A percentile compares a stretch with the other conserved stretches of the same genome.
phyloP scores from a whole-genome alignment of 2,888 invertebrate genomes.

The Sthenelais limicola region DNA sequence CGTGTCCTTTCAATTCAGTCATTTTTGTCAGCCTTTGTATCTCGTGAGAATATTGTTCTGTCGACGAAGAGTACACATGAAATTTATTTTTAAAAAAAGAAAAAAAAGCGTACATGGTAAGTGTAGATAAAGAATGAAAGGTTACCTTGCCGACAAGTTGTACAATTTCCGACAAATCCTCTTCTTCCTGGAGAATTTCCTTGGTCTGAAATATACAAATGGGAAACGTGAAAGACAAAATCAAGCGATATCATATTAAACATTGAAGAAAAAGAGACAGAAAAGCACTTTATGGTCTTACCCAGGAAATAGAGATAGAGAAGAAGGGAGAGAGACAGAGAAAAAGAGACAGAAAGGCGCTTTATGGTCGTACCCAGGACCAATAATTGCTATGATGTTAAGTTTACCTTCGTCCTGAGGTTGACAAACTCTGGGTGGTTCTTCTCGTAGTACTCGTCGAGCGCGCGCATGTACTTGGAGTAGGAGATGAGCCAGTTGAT shows the following conservation, averaged over 20 bases:
- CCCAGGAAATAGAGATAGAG: not conserved
- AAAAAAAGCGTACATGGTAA: no score
- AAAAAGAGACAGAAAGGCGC: not conserved
- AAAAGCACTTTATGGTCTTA: not conserved
- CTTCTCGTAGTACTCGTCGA: constrained; percentile 99
- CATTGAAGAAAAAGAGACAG: no score
- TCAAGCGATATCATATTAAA: not conserved
- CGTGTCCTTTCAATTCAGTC: no score
- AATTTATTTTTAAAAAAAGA: no score
- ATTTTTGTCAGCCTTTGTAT: no score
- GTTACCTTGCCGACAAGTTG: constrained; percentile 94
- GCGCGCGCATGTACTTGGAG: constrained; percentile 98
- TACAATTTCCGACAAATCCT: constrained; percentile 99
- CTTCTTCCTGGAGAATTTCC: constrained; percentile 98
- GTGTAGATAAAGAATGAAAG: not conserved
- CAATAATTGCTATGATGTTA: not conserved
- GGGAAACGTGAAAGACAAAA: not conserved
- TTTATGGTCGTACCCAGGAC: not conserved
- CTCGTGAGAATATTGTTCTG: no score
- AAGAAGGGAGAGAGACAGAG: not conserved
- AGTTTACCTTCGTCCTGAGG: constrained; percentile 89
- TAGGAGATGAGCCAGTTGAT: constrained; percentile 99
- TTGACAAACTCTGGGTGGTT: constrained; percentile 97
- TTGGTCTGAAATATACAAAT: constrained; percentile 75
- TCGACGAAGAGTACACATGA: no score